phyloP scores from a whole-genome alignment of 1,140 invertebrate species.

The Kradibia gibbosae region DNA sequence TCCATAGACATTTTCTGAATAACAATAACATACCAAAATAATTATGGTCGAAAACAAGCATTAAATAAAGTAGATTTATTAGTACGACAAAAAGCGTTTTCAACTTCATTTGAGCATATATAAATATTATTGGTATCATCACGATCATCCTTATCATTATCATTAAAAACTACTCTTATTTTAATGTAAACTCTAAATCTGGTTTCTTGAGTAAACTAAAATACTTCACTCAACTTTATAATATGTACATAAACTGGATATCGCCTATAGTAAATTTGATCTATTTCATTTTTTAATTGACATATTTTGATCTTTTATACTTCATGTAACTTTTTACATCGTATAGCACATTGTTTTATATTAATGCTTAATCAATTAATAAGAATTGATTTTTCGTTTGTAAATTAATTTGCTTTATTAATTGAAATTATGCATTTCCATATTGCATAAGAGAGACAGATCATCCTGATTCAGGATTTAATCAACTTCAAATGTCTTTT shows the following conservation, averaged over 20 bases:
- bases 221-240: constrained; percentile 1
- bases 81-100: constrained; percentile 36
- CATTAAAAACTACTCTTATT: neutral
- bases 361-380: neutral
- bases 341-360: neutral
- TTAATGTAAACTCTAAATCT: constrained; percentile 10
- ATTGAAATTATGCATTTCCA: neutral
- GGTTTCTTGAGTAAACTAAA: constrained; percentile 11
- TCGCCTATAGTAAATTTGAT: neutral
- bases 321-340: neutral
- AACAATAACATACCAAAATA: neutral
- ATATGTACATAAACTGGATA: neutral
- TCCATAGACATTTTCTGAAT: constrained; percentile 23
- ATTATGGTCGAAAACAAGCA: constrained; percentile 2
- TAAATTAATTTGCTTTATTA: neutral
- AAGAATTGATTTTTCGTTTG: neutral
- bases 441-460: neutral
- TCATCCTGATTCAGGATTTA: constrained; percentile 17
- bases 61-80: constrained; percentile 52
- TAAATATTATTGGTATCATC: neutral
- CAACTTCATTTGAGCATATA: constrained; percentile 25
- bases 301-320: neutral
- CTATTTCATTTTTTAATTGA: neutral
- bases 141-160: neutral
- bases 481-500: neutral